Base-by-base conservation (phyloP, 1,140 invertebrate species). In the Drosophila kohkoa region DNA sequence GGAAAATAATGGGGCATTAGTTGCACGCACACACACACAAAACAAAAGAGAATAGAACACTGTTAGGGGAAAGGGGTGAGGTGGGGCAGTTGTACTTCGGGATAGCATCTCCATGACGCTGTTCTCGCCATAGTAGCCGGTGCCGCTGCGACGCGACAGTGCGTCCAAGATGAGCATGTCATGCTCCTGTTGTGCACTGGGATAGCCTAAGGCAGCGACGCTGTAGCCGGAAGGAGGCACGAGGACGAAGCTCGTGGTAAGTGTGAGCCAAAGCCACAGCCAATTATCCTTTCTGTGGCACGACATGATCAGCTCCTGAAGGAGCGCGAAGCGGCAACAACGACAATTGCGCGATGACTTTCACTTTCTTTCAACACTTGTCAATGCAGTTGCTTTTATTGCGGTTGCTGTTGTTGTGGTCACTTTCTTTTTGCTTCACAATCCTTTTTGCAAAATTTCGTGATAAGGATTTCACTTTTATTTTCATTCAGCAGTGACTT, bases 61-160 rank as follows among this genome's bases (percentile, higher is more conserved):
- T 20, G 13, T 35, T 3, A 43, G 41, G 28, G 35, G 2, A 32
- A 28, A 28, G 20, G 10, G 10, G 35, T n/a, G 3, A 54, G 41
- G 60, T 38, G 10, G 7, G 35, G 20, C 20, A 38, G 35, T 7
- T 10, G 8, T 95, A 97, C 96, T 97, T 96, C 96, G 95, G 67
- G 96, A 96, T 74, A 97, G 93, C 94, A 97, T 96, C 87, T 97
- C 96, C 94, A 97, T 96, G 68, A 97, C 95, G 65, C 95, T 95
- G 77, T 95, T 95, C 67, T 96, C 95, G 74, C 94, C 93, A 59
- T 92, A 92, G 28, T 92, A 82, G 15, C 90, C 90, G 58, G 94
- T 94, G 49, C 94, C 93, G 77, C 95, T 95, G 77, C 95, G 94
- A 35, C 95, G 94, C 0, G 94, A 95, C 11, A 97, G 91, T 0